Percentiles rank a stretch among this genome's conserved stretches.
Conservation (phyloP, 2,113 vertebrate genomes). For the Melanostigma gelatinosum region DNA sequence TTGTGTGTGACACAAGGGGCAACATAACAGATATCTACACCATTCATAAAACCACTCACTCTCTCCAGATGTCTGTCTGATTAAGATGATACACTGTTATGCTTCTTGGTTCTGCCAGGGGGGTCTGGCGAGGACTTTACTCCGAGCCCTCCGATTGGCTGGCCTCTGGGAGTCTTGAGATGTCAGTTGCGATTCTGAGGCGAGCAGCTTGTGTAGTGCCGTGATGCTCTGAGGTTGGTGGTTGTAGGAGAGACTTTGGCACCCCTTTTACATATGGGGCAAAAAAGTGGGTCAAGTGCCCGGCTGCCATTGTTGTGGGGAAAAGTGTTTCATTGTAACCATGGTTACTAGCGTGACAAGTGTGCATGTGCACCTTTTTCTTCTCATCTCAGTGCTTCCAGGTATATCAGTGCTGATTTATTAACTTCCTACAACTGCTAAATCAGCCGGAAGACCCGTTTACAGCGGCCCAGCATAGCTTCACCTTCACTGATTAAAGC, state of each 20-base stretch:
- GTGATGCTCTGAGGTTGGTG: conserved; percentile 31
- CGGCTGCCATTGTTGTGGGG: neutral
- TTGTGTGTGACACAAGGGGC: conserved; percentile 23
- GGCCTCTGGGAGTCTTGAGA: conserved; percentile 70
- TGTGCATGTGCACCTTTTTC: neutral
- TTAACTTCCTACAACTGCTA: conserved; percentile 46
- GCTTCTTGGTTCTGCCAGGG: conserved; percentile 76
- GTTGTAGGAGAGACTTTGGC: conserved; percentile 18
- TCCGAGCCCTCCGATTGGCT: conserved; percentile 62
- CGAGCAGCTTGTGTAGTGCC: conserved; percentile 37
- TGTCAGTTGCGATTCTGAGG: conserved; percentile 45
- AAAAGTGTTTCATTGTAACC: conserved; percentile 17
- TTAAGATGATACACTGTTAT: conserved; percentile 73
- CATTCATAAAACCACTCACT: conserved; percentile 61
- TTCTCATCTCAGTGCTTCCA: conserved; percentile 45
- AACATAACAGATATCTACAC: conserved; percentile 45
- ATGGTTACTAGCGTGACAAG: conserved; percentile 5
- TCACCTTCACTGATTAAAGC: neutral
- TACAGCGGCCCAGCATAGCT: neutral
- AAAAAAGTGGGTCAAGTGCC: conserved; percentile 54
- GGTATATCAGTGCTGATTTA: conserved; percentile 47
- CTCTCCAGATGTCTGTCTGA: conserved; percentile 71
- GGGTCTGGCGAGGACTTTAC: conserved; percentile 69
- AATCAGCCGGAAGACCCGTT: neutral
- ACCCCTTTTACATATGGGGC: conserved; percentile 13